These are phyloP conservation scores for Apostichopus leukothele DNA, from an alignment of 53 echinoderm and acorn worm species.

Conservation along the genomic window DNA sequence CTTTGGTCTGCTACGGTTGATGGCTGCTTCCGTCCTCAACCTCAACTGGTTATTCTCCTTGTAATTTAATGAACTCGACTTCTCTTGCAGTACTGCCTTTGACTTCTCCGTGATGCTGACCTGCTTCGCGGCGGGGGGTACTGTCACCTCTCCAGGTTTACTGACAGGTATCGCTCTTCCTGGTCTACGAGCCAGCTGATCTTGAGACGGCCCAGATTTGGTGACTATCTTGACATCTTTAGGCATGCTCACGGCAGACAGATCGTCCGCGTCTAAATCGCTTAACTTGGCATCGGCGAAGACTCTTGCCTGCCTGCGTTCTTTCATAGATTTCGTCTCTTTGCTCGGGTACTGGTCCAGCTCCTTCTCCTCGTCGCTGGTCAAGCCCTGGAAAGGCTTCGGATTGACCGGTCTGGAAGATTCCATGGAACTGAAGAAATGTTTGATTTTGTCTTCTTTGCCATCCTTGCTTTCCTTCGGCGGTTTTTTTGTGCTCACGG, in stretches of 20 bases:
- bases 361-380: slow-evolving; percentile 80
- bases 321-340: slow-evolving; percentile 62
- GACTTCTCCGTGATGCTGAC: slow-evolving; percentile 10
- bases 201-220: slow-evolving; percentile 5
- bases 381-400: slow-evolving; percentile 81
- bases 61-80: slow-evolving; percentile 52
- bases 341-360: slow-evolving; percentile 73
- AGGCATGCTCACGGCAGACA: slow-evolving; percentile 26
- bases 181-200: slow-evolving; percentile 24
- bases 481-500: slow-evolving; percentile 44
- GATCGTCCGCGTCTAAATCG: slow-evolving; percentile 39
- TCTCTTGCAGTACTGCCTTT: slow-evolving; percentile 3
- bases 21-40: slow-evolving; percentile 41
- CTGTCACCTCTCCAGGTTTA: neutral
- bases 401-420: slow-evolving; percentile 62
- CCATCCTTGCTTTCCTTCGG: slow-evolving; percentile 53
- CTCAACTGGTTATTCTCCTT: slow-evolving; percentile 54
- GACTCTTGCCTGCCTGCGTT: slow-evolving; percentile 71
- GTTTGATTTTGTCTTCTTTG: slow-evolving; percentile 78
- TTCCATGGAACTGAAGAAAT: slow-evolving; percentile 83
- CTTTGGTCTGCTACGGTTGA: slow-evolving; percentile 43
- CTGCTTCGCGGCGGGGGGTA: neutral
- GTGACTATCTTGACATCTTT: slow-evolving; percentile 43
- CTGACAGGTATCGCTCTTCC: slow-evolving; percentile 39
- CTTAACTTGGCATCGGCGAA: slow-evolving; percentile 57